Base-by-base conservation (phyloP, 1,140 invertebrate species). In the Aphelinus certus region DNA sequence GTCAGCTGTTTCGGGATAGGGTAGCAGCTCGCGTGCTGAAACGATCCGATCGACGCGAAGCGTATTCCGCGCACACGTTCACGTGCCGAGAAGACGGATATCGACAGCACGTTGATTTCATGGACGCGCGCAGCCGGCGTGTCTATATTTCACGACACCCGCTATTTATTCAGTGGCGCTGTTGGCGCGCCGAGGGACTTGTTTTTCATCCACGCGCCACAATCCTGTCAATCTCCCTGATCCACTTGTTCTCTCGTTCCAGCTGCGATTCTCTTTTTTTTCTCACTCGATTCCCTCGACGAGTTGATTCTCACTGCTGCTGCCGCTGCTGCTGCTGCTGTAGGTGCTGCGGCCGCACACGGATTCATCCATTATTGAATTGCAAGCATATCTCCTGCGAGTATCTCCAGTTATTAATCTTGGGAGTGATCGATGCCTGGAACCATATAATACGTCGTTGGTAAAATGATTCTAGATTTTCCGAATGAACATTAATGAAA, bases 61-160 rank as follows among this genome's bases (percentile, higher is more conserved):
- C 26, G 26, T 58, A 61, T 60, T 70, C 3, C 47, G 7, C 10
- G 55, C 63, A 43, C 58, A n/a, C 26, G 58, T 43, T 4, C 58
- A 42, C 48, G 48, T 48, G 26, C 48, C 26, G 51, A 62, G n/a
- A 72, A 72, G 71, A 72, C 53, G 51, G 62, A 72, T 58, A 65
- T 57, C 71, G 62, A 72, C 53, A 72, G 71, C 42, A 57, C 53
- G 46, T 72, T 65, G 55, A 73, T 73, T 73, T 73, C 43, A 47
- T 26, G 64, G 61, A 65, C 55, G 49, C 7, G 48, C 56, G 7
- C 58, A 43, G 45, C 45, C 46, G 47, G 2, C 61, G 2, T 56
- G 51, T 71, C 45, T 64, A 48, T 64, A 63, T 64, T 71, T 64
- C 51, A 42, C 42, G 51, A 56, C 2, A 1, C 6, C 3, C 5